A percentile compares a stretch with the other conserved stretches of the same genome.
These are phyloP conservation scores for Microchirus variegatus DNA, from an alignment of 2,797 vertebrate species.

Conservation along the genomic window DNA sequence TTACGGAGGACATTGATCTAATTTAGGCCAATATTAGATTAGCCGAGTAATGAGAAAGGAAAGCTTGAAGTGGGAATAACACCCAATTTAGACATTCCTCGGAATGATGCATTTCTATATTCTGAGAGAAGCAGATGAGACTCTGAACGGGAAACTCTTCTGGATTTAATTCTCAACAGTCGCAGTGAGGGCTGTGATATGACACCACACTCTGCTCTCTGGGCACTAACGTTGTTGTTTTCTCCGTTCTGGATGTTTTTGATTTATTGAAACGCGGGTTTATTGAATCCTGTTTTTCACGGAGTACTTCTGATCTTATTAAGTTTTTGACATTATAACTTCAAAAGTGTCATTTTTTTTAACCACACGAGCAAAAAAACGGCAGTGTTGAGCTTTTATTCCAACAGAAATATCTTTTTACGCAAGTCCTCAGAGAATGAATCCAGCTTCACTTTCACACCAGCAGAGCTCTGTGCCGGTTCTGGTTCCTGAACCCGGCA, in stretches of 20 bases:
- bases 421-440: too few relatives aligned
- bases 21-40: constrained; percentile 49
- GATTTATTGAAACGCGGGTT: not conserved
- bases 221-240: not conserved
- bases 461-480: too few relatives aligned
- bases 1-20: constrained; percentile 35
- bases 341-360: not conserved
- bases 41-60: constrained; percentile 36
- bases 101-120: constrained; percentile 8
- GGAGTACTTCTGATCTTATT: not conserved
- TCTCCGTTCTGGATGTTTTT: constrained; percentile 2
- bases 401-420: not conserved
- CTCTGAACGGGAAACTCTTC: not conserved
- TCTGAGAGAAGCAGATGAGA: constrained; percentile 2
- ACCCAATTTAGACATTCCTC: constrained; percentile 34
- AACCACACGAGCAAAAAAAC: not conserved
- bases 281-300: not conserved
- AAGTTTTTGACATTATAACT: not conserved
- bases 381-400: not conserved
- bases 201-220: not conserved
- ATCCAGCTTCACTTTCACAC: too few relatives aligned
- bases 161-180: not conserved
- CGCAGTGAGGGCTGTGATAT: not conserved
- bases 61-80: constrained; percentile 29
- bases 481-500: too few relatives aligned